Conservation (phyloP, 2,113 vertebrate genomes). For the Raja brachyura region DNA sequence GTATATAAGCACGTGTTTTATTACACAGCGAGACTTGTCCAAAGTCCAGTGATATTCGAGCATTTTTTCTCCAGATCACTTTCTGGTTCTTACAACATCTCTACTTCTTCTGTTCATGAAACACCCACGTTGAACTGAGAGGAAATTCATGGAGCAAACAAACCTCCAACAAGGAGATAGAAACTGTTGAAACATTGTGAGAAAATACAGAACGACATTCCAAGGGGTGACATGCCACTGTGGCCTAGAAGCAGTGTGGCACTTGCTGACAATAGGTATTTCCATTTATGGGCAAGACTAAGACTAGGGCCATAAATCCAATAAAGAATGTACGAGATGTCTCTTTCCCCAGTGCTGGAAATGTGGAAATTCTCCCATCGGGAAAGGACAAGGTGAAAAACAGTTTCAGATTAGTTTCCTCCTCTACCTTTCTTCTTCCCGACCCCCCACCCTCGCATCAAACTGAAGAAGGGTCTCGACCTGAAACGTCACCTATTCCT, state of each 20-base stretch:
- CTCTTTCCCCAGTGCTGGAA: neutral
- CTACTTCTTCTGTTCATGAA: neutral
- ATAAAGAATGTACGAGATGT: no score
- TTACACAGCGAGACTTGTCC: neutral
- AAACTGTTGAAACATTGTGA: neutral
- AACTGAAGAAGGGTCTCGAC: no score
- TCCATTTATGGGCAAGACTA: neutral
- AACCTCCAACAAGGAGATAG: neutral
- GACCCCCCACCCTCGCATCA: no score
- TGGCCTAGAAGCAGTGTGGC: neutral
- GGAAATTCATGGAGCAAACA: neutral
- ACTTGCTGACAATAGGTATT: neutral
- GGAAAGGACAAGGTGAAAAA: neutral
- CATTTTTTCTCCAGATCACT: neutral
- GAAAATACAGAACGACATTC: neutral
- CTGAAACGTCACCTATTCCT: no score
- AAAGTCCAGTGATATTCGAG: slow-evolving; percentile 12
- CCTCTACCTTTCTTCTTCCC: no score
- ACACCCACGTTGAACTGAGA: neutral
- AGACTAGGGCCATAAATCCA: neutral
- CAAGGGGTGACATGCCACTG: neutral
- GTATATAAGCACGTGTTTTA: neutral
- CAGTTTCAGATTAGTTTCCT: no score
- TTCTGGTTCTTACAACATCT: neutral
- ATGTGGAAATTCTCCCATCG: neutral